Evolutionary conservation across 92 coral and sea anemone species (phyloP), one percentile per base, ranked within the genome.

Genomic region (Metridium senile): DNA sequence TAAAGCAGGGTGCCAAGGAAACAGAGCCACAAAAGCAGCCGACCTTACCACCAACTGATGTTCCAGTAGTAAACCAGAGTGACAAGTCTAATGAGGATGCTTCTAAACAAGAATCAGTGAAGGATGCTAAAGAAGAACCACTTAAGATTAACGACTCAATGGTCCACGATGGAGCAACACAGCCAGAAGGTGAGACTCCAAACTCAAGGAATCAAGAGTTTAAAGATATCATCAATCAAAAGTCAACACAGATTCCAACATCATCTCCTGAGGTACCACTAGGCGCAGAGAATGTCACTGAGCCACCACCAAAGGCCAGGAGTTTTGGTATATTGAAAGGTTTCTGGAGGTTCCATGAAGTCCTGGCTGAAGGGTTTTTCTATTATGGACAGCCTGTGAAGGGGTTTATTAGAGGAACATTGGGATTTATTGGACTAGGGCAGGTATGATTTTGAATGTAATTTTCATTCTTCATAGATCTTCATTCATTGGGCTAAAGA

Each of bases 311-410:
- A 16, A 34, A 32, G 54, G 16, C 52, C 18, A 77, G 66, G 57
- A 66, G 84, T 57, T 79, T n/a, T 79, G 84, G 84, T n/a, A 58
- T 87, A 35, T 53, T 87, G 85, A 59, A 32, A 34, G 56, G 82
- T 7, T 87, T 87, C 75, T 77, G 85, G 56, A 61, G 52, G 7
- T 83, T 73, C 70, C 91, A 87, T 70, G 82, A 83, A 10, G 49
- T 26, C 0, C 46, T 74, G 1, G 81, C 74, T 1, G 29, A 52
- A 1, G 57, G 13, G 18, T 11, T 79, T 32, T 13, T 87, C 18
- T 47, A 26, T 26, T 79, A 68, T 61, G 85, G 91, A 79, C 88
- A 85, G 32, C 70, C 70, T 51, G 81, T 74, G 43, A 82, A 58
- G 25, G 70, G 77, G 13, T 28, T 33, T 0, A 17, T 79, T 0